Conservation (phyloP, 2,888 invertebrate species). For the Agonum fuliginosum region DNA sequence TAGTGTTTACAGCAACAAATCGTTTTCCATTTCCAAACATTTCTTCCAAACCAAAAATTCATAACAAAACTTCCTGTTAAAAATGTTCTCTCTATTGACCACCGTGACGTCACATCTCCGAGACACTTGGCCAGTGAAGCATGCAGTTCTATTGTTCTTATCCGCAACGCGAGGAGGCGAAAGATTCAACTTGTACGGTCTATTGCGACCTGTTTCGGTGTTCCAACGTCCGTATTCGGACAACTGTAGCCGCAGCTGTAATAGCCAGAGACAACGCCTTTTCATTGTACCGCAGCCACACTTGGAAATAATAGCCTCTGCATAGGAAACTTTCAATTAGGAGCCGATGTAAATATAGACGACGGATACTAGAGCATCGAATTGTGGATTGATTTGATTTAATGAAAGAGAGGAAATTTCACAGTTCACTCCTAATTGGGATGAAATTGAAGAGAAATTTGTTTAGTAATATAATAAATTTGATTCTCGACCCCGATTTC, state of each 20-base stretch:
- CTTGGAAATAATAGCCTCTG: constrained; percentile 39
- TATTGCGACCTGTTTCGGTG: constrained; percentile 19
- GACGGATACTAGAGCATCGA: neutral
- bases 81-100: too few species aligned
- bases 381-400: constrained; percentile 4
- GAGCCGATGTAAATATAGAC: constrained; percentile 14
- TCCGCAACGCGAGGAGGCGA: neutral
- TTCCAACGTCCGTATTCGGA: constrained; percentile 17
- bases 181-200: neutral
- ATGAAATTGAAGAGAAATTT: too few species aligned
- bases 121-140: constrained; percentile 26
- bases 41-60: too few species aligned
- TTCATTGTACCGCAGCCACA: constrained; percentile 27
- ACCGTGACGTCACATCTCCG: too few species aligned
- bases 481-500: too few species aligned
- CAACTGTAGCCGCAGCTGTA: neutral
- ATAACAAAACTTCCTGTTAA: too few species aligned
- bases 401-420: too few species aligned
- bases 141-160: constrained; percentile 5
- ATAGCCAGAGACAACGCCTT: constrained; percentile 10
- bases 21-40: too few species aligned
- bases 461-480: too few species aligned
- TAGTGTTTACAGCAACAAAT: too few species aligned
- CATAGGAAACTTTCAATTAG: constrained; percentile 31
- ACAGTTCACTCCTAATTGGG: too few species aligned